These are phyloP conservation scores for Rhizomys pruinosus DNA, from an alignment of 2,113 vertebrate genomes.

Conservation along the genomic window DNA sequence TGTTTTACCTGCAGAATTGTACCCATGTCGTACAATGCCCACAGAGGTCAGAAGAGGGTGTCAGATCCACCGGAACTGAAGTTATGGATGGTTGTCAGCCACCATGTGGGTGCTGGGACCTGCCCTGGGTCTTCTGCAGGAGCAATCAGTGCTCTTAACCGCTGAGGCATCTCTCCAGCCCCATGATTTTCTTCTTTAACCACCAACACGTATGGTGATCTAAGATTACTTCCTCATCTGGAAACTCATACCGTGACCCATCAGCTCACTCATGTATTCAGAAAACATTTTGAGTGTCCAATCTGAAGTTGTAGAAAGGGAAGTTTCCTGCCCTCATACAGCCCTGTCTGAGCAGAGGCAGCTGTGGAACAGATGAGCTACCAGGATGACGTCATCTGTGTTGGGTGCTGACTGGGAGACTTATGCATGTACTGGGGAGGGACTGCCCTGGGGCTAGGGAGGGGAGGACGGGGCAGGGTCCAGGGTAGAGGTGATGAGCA, in stretches of 20 bases:
- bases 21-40: too few species aligned
- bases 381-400: neutral
- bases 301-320: neutral
- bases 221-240: neutral
- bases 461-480: neutral
- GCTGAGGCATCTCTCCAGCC: too few species aligned
- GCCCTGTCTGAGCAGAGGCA: neutral
- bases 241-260: neutral
- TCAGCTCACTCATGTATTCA: neutral
- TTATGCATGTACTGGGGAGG: neutral
- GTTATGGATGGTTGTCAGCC: too few species aligned
- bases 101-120: too few species aligned
- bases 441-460: neutral
- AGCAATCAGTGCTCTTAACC: too few species aligned
- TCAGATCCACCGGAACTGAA: too few species aligned
- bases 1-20: too few species aligned
- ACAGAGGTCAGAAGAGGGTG: too few species aligned
- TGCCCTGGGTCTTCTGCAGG: too few species aligned
- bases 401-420: neutral
- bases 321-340: neutral
- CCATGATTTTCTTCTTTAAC: too few species aligned
- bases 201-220: neutral
- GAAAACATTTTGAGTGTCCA: neutral
- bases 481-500: neutral
- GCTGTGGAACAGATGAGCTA: conserved; percentile 5